These are phyloP conservation scores for Tromatobia lineatoria DNA, from an alignment of 2,888 invertebrate genomes.

Conservation along the genomic window DNA sequence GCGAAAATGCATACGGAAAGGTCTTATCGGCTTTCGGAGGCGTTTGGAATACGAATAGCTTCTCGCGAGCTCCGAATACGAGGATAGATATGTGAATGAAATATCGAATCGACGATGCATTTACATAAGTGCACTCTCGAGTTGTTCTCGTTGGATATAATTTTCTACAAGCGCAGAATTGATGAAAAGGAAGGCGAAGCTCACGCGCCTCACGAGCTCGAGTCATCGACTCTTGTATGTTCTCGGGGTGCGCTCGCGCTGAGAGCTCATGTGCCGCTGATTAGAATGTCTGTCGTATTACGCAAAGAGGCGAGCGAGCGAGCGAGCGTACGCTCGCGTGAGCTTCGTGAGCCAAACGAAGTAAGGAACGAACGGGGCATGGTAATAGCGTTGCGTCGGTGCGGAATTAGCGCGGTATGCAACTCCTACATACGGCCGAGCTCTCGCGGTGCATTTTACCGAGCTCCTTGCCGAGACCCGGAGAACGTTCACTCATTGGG, in stretches of 20 bases:
- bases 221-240: conserved; percentile 55
- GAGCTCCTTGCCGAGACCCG: background rate
- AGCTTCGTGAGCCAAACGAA: conserved; percentile 58
- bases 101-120: conserved; percentile 25
- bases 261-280: conserved; percentile 43
- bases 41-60: conserved; percentile 37
- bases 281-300: conserved; percentile 67
- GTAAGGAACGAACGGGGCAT: conserved; percentile 37
- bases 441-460: conserved; percentile 25
- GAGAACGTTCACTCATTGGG: conserved; percentile 46
- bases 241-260: background rate
- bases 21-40: conserved; percentile 26
- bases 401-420: conserved; percentile 78
- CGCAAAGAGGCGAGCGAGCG: conserved; percentile 57
- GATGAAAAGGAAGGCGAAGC: conserved; percentile 36
- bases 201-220: background rate
- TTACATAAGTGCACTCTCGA: conserved; percentile 2
- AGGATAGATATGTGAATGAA: conserved; percentile 39
- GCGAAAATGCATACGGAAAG: conserved; percentile 45
- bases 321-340: conserved; percentile 50
- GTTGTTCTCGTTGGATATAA: conserved; percentile 1
- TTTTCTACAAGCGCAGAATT: conserved; percentile 11
- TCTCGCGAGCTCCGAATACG: background rate
- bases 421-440: conserved; percentile 74
- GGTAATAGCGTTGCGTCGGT: conserved; percentile 75